Percentiles rank a stretch among this genome's conserved stretches.
Evolutionary conservation across 2,888 invertebrate genomes (phyloP).

Genomic region (Erynnis tages): DNA sequence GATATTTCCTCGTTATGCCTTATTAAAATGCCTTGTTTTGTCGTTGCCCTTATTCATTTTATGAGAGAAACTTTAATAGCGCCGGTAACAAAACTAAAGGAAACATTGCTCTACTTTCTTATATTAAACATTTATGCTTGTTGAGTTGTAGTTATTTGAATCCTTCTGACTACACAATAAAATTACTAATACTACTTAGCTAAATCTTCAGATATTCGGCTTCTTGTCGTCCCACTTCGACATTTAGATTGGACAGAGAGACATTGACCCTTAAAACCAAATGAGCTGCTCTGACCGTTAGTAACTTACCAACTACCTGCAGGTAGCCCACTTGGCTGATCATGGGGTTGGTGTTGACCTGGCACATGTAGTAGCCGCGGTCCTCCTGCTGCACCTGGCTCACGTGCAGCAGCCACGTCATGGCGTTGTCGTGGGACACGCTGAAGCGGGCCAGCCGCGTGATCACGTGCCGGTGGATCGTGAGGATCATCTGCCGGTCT

Average conservation of each 20-base stretch:
- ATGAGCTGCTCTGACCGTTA: too few species aligned
- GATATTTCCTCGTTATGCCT: conserved; percentile 37
- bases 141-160: too few species aligned
- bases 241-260: too few species aligned
- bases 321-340: conserved; percentile 96
- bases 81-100: too few species aligned
- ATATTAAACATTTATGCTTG: too few species aligned
- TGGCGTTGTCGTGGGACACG: conserved; percentile 94
- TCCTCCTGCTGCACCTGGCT: conserved; percentile 95
- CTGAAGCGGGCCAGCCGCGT: conserved; percentile 94
- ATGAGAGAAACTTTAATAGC: background rate
- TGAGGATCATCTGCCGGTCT: conserved; percentile 95
- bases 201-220: too few species aligned
- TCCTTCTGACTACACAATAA: too few species aligned
- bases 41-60: conserved; percentile 6
- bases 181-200: too few species aligned
- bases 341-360: conserved; percentile 96
- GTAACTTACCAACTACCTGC: conserved; percentile 96
- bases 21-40: conserved; percentile 21
- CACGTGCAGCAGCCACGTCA: conserved; percentile 95
- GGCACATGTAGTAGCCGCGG: conserved; percentile 95
- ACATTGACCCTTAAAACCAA: too few species aligned
- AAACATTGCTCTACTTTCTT: too few species aligned
- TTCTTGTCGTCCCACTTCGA: too few species aligned
- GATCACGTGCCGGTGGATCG: conserved; percentile 95